phyloP scores from a whole-genome alignment of 2,797 vertebrate species.

The Poecilia picta region DNA sequence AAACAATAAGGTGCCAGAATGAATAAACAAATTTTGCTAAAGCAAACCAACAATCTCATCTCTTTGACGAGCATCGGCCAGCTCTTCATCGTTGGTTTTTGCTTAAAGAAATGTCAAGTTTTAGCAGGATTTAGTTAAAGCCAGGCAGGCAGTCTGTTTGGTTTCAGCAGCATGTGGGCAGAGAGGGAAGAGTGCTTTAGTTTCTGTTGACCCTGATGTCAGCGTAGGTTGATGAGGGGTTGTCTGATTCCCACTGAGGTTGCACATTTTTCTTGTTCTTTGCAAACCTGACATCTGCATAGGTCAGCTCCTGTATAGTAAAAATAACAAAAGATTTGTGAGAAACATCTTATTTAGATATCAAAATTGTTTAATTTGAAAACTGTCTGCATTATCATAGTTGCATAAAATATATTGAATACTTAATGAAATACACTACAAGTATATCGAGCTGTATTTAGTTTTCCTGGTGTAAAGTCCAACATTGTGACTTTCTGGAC shows the following conservation, averaged over 20 bases:
- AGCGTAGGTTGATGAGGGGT: constrained; percentile 18
- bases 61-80: not conserved
- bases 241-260: not conserved
- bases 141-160: not conserved
- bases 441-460: not conserved
- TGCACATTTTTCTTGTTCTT: not conserved
- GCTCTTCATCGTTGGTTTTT: not conserved
- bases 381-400: not conserved
- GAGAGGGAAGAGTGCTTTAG: constrained; percentile 12
- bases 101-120: not conserved
- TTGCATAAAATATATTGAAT: not conserved
- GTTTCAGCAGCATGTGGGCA: not conserved
- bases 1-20: not conserved
- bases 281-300: constrained; percentile 42
- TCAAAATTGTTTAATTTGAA: not conserved
- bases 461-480: not conserved
- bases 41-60: not conserved
- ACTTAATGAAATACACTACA: not conserved
- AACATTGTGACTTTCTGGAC: not conserved
- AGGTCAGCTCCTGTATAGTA: constrained; percentile 26
- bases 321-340: too few relatives aligned
- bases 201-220: constrained; percentile 7
- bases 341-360: not conserved
- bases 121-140: not conserved
- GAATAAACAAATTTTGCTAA: not conserved